A percentile compares a stretch with the other conserved stretches of the same genome.
phyloP scores from a whole-genome alignment of 2,113 vertebrate species.

The Macrotis lagotis region DNA sequence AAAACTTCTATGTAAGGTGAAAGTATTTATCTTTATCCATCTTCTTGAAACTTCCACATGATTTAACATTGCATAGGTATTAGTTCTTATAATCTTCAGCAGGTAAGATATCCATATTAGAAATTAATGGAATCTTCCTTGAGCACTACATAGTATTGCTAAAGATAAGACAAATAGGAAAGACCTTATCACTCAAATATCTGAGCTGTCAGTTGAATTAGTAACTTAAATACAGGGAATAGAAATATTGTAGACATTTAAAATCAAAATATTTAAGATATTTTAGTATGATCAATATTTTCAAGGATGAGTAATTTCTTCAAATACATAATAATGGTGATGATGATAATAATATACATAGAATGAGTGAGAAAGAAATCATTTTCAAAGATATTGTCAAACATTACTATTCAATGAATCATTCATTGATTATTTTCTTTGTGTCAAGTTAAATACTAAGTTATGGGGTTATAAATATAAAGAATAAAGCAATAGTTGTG shows the following conservation, averaged over 20 bases:
- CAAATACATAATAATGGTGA: neutral
- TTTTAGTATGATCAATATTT: neutral
- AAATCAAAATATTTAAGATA: no score
- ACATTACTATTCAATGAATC: neutral
- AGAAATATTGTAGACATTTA: no score
- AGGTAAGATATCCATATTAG: neutral
- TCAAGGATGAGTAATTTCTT: neutral
- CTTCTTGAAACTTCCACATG: no score
- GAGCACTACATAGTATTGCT: neutral
- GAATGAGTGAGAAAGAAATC: neutral
- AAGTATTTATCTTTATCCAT: no score
- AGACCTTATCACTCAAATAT: neutral
- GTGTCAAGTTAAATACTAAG: neutral
- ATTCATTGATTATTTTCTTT: neutral
- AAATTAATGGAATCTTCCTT: no score
- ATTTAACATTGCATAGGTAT: no score
- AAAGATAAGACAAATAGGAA: neutral
- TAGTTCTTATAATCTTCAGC: no score
- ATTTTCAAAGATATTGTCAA: neutral
- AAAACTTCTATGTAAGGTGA: no score
- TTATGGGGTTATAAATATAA: neutral
- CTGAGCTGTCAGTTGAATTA: neutral
- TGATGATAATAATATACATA: neutral
- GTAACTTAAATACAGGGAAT: no score
- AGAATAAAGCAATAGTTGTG: neutral